Evolutionary conservation across 2,797 vertebrate species (phyloP), one percentile per base, ranked within the genome.

Genomic region (Bradypodion pumilum): DNA sequence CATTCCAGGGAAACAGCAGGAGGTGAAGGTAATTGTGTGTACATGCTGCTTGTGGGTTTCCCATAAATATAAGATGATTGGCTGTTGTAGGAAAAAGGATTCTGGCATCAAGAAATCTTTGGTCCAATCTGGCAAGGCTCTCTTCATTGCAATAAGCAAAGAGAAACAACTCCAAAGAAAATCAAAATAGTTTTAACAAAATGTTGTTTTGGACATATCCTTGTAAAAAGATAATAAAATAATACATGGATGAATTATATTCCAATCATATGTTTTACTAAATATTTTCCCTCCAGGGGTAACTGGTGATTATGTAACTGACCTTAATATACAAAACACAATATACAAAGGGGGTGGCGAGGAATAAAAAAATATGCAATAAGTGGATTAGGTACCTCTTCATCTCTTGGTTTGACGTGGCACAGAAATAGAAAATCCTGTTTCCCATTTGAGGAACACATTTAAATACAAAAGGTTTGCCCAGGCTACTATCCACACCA

Each of bases 321-420:
- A 74, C 46, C 42, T 74, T 74, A 80, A 74, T 74, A 80, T 74
- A 79, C 23, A 66, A 73, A 29, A 80, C n/a, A 59, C 13, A 83
- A 10, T 59, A 42, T 29, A 21, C 63, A 77, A 56, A 49, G 5
- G 23, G 60, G 8, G 25, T 56, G 52, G 32, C 23, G 56, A 25
- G 21, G 42, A 42, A 29, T 44, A 10, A 85, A 66, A 82, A 27
- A 6, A 49, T 49, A 68, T 74, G 37, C 23, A 32, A 74, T 59
- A 87, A 56, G 78, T 88, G 59, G 56, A 78, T 72, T 13, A 32
- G 44, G 91, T 90, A 97, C 97, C 97, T 97, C 95, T 98, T 98
- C 97, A 98, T 98, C 91, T 99, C 97, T 93, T 98, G 97, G 92
- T 96, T 98, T 80, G 97, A 98, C 70, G 97, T 97, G 32, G 97